phyloP scores from a whole-genome alignment of 2,797 vertebrate species.

The Onychomys arenicola region DNA sequence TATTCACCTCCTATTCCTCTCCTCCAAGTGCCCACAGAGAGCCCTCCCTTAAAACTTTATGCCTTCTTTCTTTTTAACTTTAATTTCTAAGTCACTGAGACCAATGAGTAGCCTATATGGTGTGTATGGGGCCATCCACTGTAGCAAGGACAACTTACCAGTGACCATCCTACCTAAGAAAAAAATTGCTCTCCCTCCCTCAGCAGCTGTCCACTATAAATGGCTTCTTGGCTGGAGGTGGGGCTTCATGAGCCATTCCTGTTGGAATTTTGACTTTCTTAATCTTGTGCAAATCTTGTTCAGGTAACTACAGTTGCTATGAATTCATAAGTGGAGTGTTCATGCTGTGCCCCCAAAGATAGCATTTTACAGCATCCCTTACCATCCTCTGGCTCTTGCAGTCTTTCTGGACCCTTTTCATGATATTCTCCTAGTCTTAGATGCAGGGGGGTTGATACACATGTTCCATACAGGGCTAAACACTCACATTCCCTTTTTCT shows the following conservation, averaged over 20 bases:
- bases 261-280: not conserved
- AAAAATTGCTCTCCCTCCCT: not conserved
- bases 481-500: not conserved
- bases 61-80: not conserved
- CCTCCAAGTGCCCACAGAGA: not conserved
- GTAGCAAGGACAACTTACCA: not conserved
- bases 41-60: not conserved
- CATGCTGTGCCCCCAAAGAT: not conserved
- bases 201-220: not conserved
- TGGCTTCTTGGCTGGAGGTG: not conserved
- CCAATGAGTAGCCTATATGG: not conserved
- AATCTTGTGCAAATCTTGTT: not conserved
- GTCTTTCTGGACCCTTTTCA: not conserved
- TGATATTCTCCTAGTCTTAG: not conserved
- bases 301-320: not conserved
- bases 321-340: not conserved
- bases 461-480: not conserved
- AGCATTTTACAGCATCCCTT: not conserved
- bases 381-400: not conserved
- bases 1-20: not conserved
- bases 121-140: not conserved
- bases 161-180: not conserved
- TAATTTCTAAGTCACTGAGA: not conserved
- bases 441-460: not conserved
- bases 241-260: not conserved